Conservation (phyloP, 2,888 invertebrate genomes). For the Cremastinae sp. region DNA sequence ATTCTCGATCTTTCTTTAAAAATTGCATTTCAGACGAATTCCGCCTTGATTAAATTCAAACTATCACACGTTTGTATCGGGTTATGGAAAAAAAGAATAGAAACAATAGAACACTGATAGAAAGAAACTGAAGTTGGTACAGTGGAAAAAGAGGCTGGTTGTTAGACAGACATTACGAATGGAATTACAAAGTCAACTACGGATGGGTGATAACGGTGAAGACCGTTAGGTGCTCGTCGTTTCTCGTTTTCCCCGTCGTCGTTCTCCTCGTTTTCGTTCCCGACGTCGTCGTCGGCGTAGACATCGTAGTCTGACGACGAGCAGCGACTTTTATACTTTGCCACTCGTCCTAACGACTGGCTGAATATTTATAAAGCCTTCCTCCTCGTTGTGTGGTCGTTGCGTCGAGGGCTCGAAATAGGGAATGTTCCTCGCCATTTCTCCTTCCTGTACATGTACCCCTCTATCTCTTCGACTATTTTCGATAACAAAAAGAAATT, state of each 20-base stretch:
- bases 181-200: constrained; percentile 70
- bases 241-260: constrained; percentile 61
- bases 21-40: constrained; percentile 29
- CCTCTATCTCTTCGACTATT: constrained; percentile 35
- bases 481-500: constrained; percentile 11
- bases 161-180: constrained; percentile 68
- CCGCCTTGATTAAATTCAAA: not conserved
- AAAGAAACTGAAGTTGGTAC: constrained; percentile 27
- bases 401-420: constrained; percentile 32
- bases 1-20: not conserved
- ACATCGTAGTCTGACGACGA: constrained; percentile 63
- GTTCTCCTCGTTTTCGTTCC: constrained; percentile 61
- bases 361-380: constrained; percentile 79
- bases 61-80: not conserved
- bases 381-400: constrained; percentile 61
- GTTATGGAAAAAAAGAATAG: constrained; percentile 5
- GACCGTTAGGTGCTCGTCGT: constrained; percentile 57
- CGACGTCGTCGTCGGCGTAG: constrained; percentile 52
- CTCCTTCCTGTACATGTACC: constrained; percentile 26
- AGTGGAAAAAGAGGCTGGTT: constrained; percentile 43
- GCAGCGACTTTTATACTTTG: constrained; percentile 70
- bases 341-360: constrained; percentile 71
- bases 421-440: constrained; percentile 44
- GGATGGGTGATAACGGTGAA: constrained; percentile 59
- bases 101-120: not conserved